Evolutionary conservation across 2,888 invertebrate genomes (phyloP).

Genomic region (Ernsta delagoae): DNA sequence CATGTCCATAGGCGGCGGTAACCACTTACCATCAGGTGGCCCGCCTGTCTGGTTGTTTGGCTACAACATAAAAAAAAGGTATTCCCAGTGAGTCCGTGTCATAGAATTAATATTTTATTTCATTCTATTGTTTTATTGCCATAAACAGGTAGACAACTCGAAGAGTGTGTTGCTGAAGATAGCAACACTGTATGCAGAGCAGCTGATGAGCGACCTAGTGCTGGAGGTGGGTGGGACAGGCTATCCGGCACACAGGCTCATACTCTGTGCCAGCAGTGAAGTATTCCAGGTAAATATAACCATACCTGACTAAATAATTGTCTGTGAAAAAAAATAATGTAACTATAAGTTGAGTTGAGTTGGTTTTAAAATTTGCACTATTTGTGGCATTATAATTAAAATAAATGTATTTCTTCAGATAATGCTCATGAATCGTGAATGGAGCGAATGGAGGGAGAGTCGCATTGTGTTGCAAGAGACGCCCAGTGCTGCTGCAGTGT

Average conservation of each 20-base stretch:
- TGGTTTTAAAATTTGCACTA: too few species aligned
- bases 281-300: conserved; percentile 96
- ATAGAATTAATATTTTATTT: too few species aligned
- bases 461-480: conserved; percentile 94
- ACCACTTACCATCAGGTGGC: too few species aligned
- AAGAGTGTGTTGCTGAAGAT: conserved; percentile 92
- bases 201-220: conserved; percentile 95
- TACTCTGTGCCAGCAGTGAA: conserved; percentile 97
- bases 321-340: too few species aligned
- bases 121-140: too few species aligned
- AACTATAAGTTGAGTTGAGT: too few species aligned
- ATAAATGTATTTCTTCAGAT: conserved; percentile 76
- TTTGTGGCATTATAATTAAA: too few species aligned
- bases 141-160: conserved; percentile 92
- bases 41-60: too few species aligned
- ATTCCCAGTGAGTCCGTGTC: too few species aligned
- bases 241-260: conserved; percentile 95
- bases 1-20: too few species aligned
- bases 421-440: conserved; percentile 97
- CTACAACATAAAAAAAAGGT: too few species aligned
- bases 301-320: too few species aligned
- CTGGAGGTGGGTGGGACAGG: conserved; percentile 92
- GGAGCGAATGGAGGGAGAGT: conserved; percentile 95
- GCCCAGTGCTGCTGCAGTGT: conserved; percentile 92
- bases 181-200: conserved; percentile 92